Evolutionary conservation across 2,888 invertebrate genomes (phyloP), one percentile per base, ranked within the genome.

Genomic region (Protonemura montana): DNA sequence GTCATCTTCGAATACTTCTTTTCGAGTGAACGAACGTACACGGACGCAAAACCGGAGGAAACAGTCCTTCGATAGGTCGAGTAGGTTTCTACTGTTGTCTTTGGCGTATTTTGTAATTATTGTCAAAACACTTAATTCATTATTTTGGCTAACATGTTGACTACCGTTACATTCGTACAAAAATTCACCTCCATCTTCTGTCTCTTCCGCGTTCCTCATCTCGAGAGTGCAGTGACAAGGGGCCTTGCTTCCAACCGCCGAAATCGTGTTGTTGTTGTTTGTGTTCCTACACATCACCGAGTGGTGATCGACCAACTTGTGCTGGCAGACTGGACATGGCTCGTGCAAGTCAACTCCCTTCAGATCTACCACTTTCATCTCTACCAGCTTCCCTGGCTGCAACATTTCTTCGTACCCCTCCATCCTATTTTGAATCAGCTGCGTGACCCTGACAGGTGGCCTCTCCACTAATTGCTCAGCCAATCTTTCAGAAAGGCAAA

Each of bases 231-330:
- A 87, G 30, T 86, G 95, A 90, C 89, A 92, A 88, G 81, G 91
- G 89, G 85, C 83, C 85, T 76, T 86, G 29, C 27, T 85, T 89
- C 3, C 89, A 84, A 10, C 89, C 87, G 87, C 89, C 91, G 92
- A 93, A 90, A 93, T 92, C 88, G 93, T 93, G 89, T 95, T 95
- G 90, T 95, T 95, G 91, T 95, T 96, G 91, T 96, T 96, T 87
- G 94, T 93, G 2, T 94, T 93, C 76, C 95, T 93, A 90, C 96
- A 96, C 82, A 94, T 92, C 88, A 93, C 93, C 86, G 95, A 94
- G 90, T 96, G 96, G 89, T 94, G 93, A 88, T 94, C 94, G 59
- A 93, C 93, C 88, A 95, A 92, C 88, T 94, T 92, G 89, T 94
- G 94, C 89, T 94, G 94, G 91, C 96, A 96, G 78, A 94, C 95